A percentile compares a stretch with the other conserved stretches of the same genome.
Conservation (phyloP, 35 echinoderm and acorn worm species). For the Heliocidaris tuberculata region DNA sequence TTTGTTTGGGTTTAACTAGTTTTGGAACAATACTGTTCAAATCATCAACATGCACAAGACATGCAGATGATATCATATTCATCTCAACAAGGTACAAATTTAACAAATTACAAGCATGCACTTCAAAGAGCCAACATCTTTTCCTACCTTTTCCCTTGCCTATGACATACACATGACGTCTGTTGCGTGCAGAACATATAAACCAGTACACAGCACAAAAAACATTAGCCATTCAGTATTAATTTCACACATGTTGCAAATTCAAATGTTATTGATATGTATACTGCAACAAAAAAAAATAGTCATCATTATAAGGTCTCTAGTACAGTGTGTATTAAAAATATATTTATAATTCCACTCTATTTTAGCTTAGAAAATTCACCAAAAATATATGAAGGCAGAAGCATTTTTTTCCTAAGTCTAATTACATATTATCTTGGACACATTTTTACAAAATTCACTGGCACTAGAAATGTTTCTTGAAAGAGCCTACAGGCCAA, state of each 20-base stretch:
- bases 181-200: constrained; percentile 31
- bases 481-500: background rate
- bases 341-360: background rate
- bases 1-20: too few relatives aligned
- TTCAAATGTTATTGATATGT: background rate
- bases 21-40: too few relatives aligned
- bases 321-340: too few relatives aligned
- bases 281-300: background rate
- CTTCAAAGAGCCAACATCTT: background rate
- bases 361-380: background rate
- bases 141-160: background rate
- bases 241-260: constrained; percentile 2
- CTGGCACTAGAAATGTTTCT: background rate
- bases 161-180: background rate
- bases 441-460: background rate
- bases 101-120: background rate
- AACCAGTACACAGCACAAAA: constrained; percentile 7
- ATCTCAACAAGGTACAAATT: background rate
- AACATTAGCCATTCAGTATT: constrained; percentile 34
- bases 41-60: too few relatives aligned
- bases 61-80: background rate
- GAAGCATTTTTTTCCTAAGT: background rate
- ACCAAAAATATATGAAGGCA: background rate
- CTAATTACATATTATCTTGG: background rate
- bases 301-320: background rate